Conservation (phyloP, 2,888 invertebrate genomes). For the Caenorhabditis plicata region DNA sequence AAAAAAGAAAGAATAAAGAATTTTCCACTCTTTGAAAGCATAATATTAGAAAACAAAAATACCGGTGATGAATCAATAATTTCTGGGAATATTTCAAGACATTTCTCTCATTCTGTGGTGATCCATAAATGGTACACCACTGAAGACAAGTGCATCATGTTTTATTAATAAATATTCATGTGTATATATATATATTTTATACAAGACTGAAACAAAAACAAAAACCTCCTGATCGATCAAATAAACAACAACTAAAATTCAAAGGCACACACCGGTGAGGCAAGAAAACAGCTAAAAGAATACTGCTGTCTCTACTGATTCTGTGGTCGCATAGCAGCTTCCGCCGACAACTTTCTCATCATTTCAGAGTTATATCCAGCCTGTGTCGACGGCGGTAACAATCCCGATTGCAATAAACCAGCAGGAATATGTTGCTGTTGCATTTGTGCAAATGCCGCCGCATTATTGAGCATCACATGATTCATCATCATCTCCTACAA, state of each 20-base stretch:
- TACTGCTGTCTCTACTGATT: slow-evolving; percentile 7
- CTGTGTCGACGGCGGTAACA: slow-evolving; percentile 9
- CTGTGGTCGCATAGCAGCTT: slow-evolving; percentile 14
- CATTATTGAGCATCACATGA: slow-evolving; percentile 7
- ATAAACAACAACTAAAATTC: background rate
- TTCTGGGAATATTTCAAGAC: too few relatives aligned
- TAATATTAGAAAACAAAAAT: too few relatives aligned
- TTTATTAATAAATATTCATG: slow-evolving; percentile 2
- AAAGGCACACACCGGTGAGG: slow-evolving; percentile 6
- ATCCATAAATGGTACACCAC: too few relatives aligned
- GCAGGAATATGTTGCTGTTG: slow-evolving; percentile 2
- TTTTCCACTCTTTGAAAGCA: too few relatives aligned
- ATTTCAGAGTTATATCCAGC: slow-evolving; percentile 17
- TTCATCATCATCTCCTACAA: slow-evolving; percentile 1
- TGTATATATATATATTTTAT: background rate
- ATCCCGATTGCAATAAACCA: slow-evolving; percentile 5
- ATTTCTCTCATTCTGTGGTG: too few relatives aligned
- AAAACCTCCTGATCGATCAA: slow-evolving; percentile 1
- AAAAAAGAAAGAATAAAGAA: too few relatives aligned
- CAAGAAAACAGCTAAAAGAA: background rate
- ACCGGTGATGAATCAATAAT: too few relatives aligned
- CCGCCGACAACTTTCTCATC: slow-evolving; percentile 16
- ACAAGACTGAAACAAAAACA: background rate
- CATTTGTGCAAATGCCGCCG: background rate
- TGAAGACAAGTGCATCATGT: too few relatives aligned